Evolutionary conservation across 2,113 vertebrate species (phyloP), one percentile per base, ranked within the genome.

Genomic region (Lepisosteus osseus): DNA sequence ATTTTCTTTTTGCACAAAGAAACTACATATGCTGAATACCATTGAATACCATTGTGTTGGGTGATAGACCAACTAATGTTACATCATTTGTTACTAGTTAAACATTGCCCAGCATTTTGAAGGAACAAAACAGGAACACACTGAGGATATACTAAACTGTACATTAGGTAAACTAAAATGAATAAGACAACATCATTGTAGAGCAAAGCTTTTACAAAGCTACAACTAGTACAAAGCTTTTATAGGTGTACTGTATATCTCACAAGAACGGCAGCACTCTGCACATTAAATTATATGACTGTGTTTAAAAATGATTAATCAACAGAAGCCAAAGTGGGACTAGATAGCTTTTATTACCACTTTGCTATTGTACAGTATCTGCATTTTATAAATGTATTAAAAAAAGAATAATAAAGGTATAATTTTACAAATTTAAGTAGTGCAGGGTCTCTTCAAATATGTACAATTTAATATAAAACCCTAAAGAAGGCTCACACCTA

Each of bases 71-170:
- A n/a, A 45, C 51, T 70, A 61, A 13, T 45, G 43, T 70, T 57
- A 62, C 57, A 56, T 62, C 51, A 61, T 70, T 70, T 70, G 55
- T 70, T 62, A 61, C 61, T 70, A 45, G 61, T 70, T 56, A 70
- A 62, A 9, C 43, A 41, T 56, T 41, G 61, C 7, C 59, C 15
- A 12, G 55, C 55, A 61, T 6, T 47, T 40, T 42, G 69, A 29
- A 61, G 59, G 54, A 14, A 61, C 17, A 59, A 59, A 42, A 43
- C 69, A 61, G 61, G 45, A 61, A 13, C 15, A 7, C 44, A 7
- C 14, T 14, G 15, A 55, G 14, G 68, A 70, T 45, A 62, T 13
- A 61, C 45, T 44, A 29, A 42, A 47, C 43, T 45, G 9, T 15
- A 14, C 3, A 42, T 17, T 17, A 17, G 3, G 12, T 12, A 70